Evolutionary conservation across 1,140 invertebrate genomes (phyloP), one percentile per base, ranked within the genome.

Genomic region (Caenorhabditis elegans): DNA sequence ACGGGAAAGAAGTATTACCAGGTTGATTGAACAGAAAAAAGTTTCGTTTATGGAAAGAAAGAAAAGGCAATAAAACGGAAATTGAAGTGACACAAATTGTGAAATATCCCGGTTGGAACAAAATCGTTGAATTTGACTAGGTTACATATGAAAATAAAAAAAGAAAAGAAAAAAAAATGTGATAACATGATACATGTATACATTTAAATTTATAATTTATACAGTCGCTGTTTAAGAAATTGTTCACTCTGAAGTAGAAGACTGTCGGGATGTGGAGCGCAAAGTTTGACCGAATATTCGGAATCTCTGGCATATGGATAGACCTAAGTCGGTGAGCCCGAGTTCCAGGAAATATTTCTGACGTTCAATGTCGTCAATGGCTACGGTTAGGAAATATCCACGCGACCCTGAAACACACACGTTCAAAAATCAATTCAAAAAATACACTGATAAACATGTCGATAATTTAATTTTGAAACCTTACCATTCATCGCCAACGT

Each of bases 401-500:
- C 2, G 60, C 10, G 11, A 39, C 11, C 34, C 60, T 70, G n/a
- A 39, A 24, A 39, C 39, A 43, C 15, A n/a, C n/a, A n/a, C n/a
- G n/a, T n/a, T n/a, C n/a, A n/a, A n/a, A n/a, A n/a, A n/a, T n/a
- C n/a, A n/a, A n/a, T n/a, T n/a, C n/a, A n/a, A n/a, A n/a, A n/a
- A n/a, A n/a, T n/a, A n/a, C n/a, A n/a, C n/a, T n/a, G n/a, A n/a
- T n/a, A n/a, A n/a, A n/a, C n/a, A n/a, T n/a, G n/a, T n/a, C n/a
- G n/a, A n/a, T n/a, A 60, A 10, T n/a, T 48, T 48, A 49, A 0
- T 53, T 53, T 10, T 60, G 28, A 60, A 31, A 43, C 1, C 22
- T 46, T 53, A 81, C 80, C 80, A 26, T 43, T 60, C 46, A 81
- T 53, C 1, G 65, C 31, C 4, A 81, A 36, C 46, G 43, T 51